Evolutionary conservation across 2,797 vertebrate species (phyloP), one percentile per base, ranked within the genome.

Genomic region (Betta splendens): DNA sequence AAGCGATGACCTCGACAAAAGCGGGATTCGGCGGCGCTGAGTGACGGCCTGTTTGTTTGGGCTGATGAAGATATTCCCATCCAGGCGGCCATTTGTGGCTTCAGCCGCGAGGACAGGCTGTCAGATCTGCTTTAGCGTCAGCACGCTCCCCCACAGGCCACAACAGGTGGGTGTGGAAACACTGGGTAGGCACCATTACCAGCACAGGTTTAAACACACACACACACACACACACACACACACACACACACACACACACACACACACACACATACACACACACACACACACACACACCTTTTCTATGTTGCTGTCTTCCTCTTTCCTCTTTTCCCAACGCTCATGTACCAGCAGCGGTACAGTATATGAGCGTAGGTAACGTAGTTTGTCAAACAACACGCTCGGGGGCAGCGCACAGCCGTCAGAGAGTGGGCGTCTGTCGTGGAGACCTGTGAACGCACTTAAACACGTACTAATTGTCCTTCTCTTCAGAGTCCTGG

Each of bases 61-160:
- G 67, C 81, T 87, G 77, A 89, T 89, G 80, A 89, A 89, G 85
- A 87, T 77, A 84, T 89, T 87, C 85, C 69, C 74, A 82, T 84
- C 75, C 64, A 77, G 61, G 74, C 80, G 84, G 74, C 77, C 79
- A 82, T 84, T 82, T 85, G 77, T 82, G 75, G 83, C 43, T 54
- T 85, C 67, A 84, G 77, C 66, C 77, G 21, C 76, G 43, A 38
- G 71, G 80, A 86, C 84, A 77, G 81, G 57, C 72, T 82, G 84
- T 89, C 87, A 86, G 81, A 80, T 81, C 79, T 80, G 72, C 46
- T 89, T 87, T 74, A 72, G 68, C 55, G 60, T 65, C 58, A 32
- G 37, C 69, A 64, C 77, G 46, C 36, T 59, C 75, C 57, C 77
- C 58, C 48, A 22, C 42, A 79, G 63, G 79, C 57, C 28, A 58